Base-by-base conservation (phyloP, 2,113 vertebrate genomes). In the Chionomys nivalis region DNA sequence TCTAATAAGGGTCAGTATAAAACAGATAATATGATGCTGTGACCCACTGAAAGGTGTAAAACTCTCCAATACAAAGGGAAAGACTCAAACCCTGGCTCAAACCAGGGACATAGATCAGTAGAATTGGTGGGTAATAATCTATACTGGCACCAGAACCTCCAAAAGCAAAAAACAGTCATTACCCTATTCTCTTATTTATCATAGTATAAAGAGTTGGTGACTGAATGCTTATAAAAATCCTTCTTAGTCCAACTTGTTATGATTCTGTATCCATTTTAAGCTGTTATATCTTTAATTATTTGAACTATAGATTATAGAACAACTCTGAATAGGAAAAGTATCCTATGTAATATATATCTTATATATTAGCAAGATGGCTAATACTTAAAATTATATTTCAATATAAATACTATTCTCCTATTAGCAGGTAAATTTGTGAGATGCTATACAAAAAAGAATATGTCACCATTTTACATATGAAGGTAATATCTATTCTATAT, bases 221-320 rank as follows among this genome's bases (percentile, higher is more conserved):
- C 33, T 11, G 11, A 87, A 13, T 19, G 75, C 78, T 65, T 83
- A 72, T 68, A 58, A 92, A 81, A 88, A 68, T 77, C 14, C 39
- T 77, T 61, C 24, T 13, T 24, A 7, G 10, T n/a, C 26, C 17
- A 91, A 90, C 1, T 13, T 77, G 44, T 86, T 47, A 82, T 47
- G 33, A 75, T 58, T 70, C 39, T 68, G 3, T 24, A 77, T 76
- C 58, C 42, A 17, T 65, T 24, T 24, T 75, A 9, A 65, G 31
- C 28, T 89, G 36, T 77, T 82, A 93, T n/a, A 78, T 33, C 21
- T 93, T 47, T 88, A 49, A 91, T 89, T 87, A 63, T 65, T 91
- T 78, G 2, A 44, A 83, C 7, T 75, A 66, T 7, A 66, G 42
- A 72, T 77, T 44, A 0, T 33, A 91, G 73, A 70, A 78, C 39